Evolutionary conservation across 1,140 invertebrate genomes (phyloP).

Genomic region (Drosophila kohkoa): DNA sequence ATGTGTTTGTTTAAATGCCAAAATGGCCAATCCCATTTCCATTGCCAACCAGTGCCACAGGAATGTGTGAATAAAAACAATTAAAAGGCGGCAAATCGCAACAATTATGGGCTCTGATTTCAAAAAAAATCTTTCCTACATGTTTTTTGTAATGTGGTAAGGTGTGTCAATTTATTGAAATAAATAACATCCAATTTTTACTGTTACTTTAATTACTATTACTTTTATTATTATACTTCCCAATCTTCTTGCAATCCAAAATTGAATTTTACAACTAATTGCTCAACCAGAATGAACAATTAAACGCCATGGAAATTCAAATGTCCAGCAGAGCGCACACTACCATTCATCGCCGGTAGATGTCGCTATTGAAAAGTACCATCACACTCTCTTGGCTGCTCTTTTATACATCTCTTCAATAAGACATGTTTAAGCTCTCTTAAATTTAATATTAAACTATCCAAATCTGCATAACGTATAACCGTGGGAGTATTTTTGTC

Average conservation of each 20-base stretch:
- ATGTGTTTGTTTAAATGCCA: slow-evolving; percentile 76
- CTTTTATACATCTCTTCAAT: slow-evolving; percentile 10
- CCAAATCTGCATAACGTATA: too few relatives aligned
- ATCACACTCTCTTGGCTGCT: slow-evolving; percentile 31
- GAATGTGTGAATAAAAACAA: slow-evolving; percentile 57
- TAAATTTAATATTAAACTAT: background rate
- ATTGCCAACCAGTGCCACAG: slow-evolving; percentile 8
- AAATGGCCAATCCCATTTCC: slow-evolving; percentile 41
- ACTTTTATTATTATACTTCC: too few relatives aligned
- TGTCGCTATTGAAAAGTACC: slow-evolving; percentile 47
- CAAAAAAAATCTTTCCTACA: slow-evolving; percentile 37
- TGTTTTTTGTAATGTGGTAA: background rate
- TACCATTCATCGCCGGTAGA: slow-evolving; percentile 6
- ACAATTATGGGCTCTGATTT: slow-evolving; percentile 68
- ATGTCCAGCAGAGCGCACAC: background rate
- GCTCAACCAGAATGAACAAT: background rate
- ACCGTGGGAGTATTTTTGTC: too few relatives aligned
- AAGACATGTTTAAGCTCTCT: background rate
- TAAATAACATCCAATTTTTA: too few relatives aligned
- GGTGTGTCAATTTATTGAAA: too few relatives aligned
- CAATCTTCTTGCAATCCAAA: too few relatives aligned
- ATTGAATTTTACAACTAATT: too few relatives aligned
- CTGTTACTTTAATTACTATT: too few relatives aligned
- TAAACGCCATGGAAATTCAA: background rate
- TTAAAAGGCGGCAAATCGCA: slow-evolving; percentile 77